These are phyloP conservation scores for Myxocyprinus asiaticus DNA, from an alignment of 2,113 vertebrate genomes.

Conservation along the genomic window DNA sequence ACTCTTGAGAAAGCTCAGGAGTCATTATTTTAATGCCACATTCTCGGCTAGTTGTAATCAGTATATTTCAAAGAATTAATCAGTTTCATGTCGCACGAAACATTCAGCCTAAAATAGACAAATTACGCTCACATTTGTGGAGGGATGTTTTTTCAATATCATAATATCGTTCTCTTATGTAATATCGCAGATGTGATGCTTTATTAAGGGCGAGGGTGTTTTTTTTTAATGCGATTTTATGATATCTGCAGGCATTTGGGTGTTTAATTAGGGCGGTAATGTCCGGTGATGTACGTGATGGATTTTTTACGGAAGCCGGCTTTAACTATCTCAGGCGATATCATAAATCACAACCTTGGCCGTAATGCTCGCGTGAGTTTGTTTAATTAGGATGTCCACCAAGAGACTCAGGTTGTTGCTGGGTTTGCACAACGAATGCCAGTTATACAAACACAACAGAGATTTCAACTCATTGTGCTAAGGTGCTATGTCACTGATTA, in stretches of 20 bases:
- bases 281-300: conserved; percentile 82
- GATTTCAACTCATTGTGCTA: not conserved
- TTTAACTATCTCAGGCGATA: conserved; percentile 76
- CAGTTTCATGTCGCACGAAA: conserved; percentile 73
- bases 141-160: conserved; percentile 26
- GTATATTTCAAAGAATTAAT: conserved; percentile 91
- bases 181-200: conserved; percentile 61
- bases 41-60: conserved; percentile 86
- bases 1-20: conserved; percentile 83
- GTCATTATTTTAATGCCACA: conserved; percentile 96
- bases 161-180: conserved; percentile 59
- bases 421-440: conserved; percentile 51
- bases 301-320: conserved; percentile 79
- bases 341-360: conserved; percentile 74
- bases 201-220: conserved; percentile 64
- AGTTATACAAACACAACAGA: conserved; percentile 35
- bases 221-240: conserved; percentile 69
- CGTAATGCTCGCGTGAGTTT: conserved; percentile 71
- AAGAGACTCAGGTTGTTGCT: conserved; percentile 51
- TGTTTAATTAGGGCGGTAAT: conserved; percentile 83
- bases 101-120: conserved; percentile 77
- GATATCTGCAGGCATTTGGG: conserved; percentile 76
- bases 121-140: conserved; percentile 73
- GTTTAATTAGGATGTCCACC: conserved; percentile 69
- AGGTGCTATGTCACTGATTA: conserved; percentile 11